A percentile compares a stretch with the other conserved stretches of the same genome.
Conservation (phyloP, 2,113 vertebrate species). For the Sinosuthora webbiana region DNA sequence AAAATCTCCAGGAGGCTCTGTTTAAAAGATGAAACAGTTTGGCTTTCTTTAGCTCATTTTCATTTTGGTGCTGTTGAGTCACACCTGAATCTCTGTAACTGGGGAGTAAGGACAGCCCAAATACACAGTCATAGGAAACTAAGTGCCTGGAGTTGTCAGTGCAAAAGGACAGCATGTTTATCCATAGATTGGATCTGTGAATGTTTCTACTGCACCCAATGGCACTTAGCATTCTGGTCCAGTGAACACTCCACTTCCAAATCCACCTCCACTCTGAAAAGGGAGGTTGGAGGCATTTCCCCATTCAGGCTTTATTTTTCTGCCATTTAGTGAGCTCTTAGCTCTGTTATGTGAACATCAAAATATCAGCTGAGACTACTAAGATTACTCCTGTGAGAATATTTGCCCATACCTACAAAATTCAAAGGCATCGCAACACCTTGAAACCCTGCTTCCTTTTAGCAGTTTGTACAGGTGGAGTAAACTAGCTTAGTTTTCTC, state of each 20-base stretch:
- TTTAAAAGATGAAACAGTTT: neutral
- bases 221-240: neutral
- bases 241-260: neutral
- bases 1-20: neutral
- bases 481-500: conserved; percentile 16
- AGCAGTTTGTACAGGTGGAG: neutral
- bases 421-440: neutral
- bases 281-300: neutral
- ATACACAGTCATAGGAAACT: neutral
- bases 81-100: neutral
- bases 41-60: neutral
- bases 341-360: neutral
- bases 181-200: fast-evolving
- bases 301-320: neutral
- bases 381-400: neutral
- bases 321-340: neutral
- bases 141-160: neutral
- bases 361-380: neutral
- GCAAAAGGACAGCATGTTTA: neutral
- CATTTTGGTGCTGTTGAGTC: neutral
- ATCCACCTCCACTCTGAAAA: neutral
- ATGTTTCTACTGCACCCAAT: neutral
- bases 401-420: neutral
- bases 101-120: neutral
- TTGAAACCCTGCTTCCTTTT: neutral